Base-by-base conservation (phyloP, 2,113 vertebrate species). In the Solenodon paradoxus region DNA sequence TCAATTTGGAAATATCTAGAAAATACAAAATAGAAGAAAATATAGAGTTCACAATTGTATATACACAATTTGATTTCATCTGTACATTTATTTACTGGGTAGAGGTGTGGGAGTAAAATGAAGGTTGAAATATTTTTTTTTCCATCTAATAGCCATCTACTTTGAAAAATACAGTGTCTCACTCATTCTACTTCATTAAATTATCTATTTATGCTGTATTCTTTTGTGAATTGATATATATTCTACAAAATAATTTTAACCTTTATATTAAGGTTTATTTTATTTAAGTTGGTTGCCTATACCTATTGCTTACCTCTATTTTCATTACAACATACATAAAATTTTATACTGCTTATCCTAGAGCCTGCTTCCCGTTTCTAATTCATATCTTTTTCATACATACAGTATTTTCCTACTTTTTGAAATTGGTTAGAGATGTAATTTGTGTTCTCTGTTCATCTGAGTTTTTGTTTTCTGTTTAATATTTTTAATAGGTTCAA, bases 301-400 rank as follows among this genome's bases (percentile, higher is more conserved):
- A 49, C 66, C 49, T 75, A 0, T 75, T 32, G n/a, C 38, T 71
- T 93, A 55, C 2, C 68, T 81, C 40, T 86, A 0, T 93, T 96
- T 93, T 79, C 15, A n/a, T 13, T 64, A 45, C 20, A 35, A 13
- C 7, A 35, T 10, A 45, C 20, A 66, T 84, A 19, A n/a, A 66
- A 28, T 55, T 84, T 15, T 57, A 51, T 38, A 63, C n/a, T 66
- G 17, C 63, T 51, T 80, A 72, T 38, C 77, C 66, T 13, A 49
- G n/a, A 90, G 49, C 45, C 71, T 91, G 28, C 53, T 94, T 84
- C 53, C 69, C 74, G 20, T 92, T 86, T 83, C 22, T 91, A 69
- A 92, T 93, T 92, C 64, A 38, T 88, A 57, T 38, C 64, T 92
- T 96, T 92, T n/a, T 84, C 17, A 77, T 75, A 91, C 22, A 68